Conservation (phyloP, 2,797 vertebrate genomes). For the Coluber constrictor region DNA sequence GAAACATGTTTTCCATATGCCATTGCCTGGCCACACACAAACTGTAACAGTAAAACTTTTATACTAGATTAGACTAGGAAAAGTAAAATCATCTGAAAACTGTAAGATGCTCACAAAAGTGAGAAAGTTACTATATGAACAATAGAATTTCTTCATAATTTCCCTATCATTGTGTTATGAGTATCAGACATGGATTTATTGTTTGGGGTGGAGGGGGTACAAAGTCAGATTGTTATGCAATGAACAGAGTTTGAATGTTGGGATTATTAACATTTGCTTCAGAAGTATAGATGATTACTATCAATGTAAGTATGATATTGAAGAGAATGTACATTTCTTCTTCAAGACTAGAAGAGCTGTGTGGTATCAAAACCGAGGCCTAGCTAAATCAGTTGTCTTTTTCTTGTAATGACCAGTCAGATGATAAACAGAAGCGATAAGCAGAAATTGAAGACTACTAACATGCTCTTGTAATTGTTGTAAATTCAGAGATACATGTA, state of each 20-base stretch:
- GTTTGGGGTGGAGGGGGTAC: not conserved
- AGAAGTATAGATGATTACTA: not conserved
- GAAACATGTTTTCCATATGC: constrained; percentile 85
- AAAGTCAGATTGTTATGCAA: not conserved
- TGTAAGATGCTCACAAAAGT: constrained; percentile 60
- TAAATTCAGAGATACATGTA: not conserved
- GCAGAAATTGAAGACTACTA: not conserved
- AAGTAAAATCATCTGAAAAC: constrained; percentile 66
- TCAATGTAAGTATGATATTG: not conserved
- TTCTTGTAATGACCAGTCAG: not conserved
- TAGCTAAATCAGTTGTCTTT: not conserved
- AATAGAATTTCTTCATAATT: constrained; percentile 24
- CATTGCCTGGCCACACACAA: constrained; percentile 80
- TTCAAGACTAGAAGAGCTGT: not conserved
- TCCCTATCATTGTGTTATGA: constrained; percentile 39
- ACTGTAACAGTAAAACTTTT: constrained; percentile 83
- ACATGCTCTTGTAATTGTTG: not conserved
- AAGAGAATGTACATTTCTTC: not conserved
- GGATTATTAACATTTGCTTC: not conserved
- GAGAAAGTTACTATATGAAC: constrained; percentile 47
- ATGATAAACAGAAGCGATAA: not conserved
- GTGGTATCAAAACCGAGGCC: not conserved
- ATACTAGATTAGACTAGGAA: constrained; percentile 65
- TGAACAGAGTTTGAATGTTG: constrained; percentile 19
- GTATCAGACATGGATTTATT: constrained; percentile 25